Evolutionary conservation across 2,888 invertebrate genomes (phyloP), one percentile per base, ranked within the genome.

Genomic region (Loripinus fragilis): DNA sequence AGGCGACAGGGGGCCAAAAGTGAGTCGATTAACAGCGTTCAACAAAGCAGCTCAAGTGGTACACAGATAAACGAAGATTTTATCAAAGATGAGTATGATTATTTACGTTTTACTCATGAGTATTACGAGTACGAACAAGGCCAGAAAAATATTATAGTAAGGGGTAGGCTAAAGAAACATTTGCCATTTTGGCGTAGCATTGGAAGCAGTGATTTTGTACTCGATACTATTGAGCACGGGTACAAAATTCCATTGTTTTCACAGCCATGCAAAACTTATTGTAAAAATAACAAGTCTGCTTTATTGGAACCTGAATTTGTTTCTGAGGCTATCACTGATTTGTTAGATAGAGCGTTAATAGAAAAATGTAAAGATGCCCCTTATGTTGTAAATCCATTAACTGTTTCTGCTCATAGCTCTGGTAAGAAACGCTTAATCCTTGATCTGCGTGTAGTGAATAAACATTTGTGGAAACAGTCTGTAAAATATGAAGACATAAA

Each of bases 81-180:
- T 17, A 1, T 71, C 3, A 72, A 76, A 80, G 73, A 80, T 76
- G 76, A 76, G 74, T 74, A 76, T 66, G 71, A 60, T 42, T 68
- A 64, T 55, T 41, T 42, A 33, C 35, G 68, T 60, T 75, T 78
- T 52, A 75, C 75, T 17, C 68, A 71, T 45, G 71, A 81, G 33
- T 78, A 66, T 78, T 81, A 45, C 33, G 81, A 81, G 60, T 74
- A 76, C 45, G 74, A 81, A 52, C 67, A 81, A 48, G 71, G 73
- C n/a, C 75, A 69, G 28, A 65, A 75, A 38, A 38, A 76, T 12
- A 79, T 79, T 64, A 48, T 79, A 41, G 77, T 83, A n/a, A 82
- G 65, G 45, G 71, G 52, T n/a, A 41, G 76, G 28, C 55, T 73
- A 33, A 76, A 70, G 55, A 48, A 33, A 28, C 50, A 65, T 41